Conservation (phyloP, 2,888 invertebrate genomes). For the Augiades crinisus region DNA sequence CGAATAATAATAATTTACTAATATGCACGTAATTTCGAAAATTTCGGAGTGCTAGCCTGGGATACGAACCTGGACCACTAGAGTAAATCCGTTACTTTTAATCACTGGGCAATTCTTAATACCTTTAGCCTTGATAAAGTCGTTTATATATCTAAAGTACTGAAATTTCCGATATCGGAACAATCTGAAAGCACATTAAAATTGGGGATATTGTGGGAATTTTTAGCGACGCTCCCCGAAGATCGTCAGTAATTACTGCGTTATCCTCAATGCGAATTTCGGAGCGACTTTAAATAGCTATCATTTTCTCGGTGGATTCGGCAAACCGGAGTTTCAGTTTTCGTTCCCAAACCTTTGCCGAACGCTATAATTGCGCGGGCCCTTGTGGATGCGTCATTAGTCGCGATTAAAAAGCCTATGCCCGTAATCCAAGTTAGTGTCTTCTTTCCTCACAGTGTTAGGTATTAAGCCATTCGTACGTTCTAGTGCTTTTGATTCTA, state of each 20-base stretch:
- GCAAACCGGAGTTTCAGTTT: constrained; percentile 36
- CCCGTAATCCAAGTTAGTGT: too few relatives aligned
- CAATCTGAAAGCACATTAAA: constrained; percentile 46
- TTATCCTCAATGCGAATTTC: constrained; percentile 70
- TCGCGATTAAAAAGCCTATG: constrained; percentile 50
- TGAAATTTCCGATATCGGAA: constrained; percentile 35
- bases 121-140: neutral
- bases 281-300: constrained; percentile 70
- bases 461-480: too few relatives aligned
- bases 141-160: neutral
- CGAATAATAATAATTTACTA: too few relatives aligned
- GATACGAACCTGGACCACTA: too few relatives aligned
- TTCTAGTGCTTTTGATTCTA: too few relatives aligned
- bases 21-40: too few relatives aligned
- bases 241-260: constrained; percentile 64
- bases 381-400: constrained; percentile 48
- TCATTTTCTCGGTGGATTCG: constrained; percentile 50
- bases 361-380: too few relatives aligned
- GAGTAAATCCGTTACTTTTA: too few relatives aligned
- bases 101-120: too few relatives aligned
- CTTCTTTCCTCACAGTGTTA: too few relatives aligned
- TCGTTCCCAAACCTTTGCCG: too few relatives aligned
- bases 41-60: too few relatives aligned
- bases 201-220: constrained; percentile 38
- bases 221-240: constrained; percentile 49